phyloP scores from a whole-genome alignment of 2,888 invertebrate genomes.

The Pristionchus exspectatus region DNA sequence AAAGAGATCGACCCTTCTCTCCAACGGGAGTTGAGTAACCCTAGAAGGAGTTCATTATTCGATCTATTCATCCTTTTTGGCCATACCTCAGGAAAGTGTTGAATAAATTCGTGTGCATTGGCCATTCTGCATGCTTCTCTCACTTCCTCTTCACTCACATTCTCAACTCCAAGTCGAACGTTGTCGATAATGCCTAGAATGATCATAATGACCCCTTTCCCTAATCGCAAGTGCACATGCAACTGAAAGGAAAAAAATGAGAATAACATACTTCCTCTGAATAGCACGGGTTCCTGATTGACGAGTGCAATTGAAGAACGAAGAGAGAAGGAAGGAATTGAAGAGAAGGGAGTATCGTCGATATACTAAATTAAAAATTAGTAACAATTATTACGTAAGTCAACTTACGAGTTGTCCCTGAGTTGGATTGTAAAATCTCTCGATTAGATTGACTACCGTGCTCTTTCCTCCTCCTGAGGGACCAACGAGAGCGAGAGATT shows the following conservation, averaged over 20 bases:
- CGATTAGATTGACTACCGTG: background rate
- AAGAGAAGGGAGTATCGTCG: conserved; percentile 82
- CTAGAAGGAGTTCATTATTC: background rate
- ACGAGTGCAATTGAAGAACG: conserved; percentile 90
- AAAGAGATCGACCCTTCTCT: conserved; percentile 44
- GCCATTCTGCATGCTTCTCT: conserved; percentile 77
- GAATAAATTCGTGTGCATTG: conserved; percentile 79
- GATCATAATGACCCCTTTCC: background rate
- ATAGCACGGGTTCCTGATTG: conserved; percentile 92
- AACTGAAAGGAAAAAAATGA: background rate
- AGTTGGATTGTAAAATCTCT: conserved; percentile 85
- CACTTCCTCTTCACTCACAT: conserved; percentile 71
- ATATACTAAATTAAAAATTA: conserved; percentile 57
- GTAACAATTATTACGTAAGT: background rate
- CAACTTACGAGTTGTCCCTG: conserved; percentile 84
- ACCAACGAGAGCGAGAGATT: conserved; percentile 80
- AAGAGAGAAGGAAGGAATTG: conserved; percentile 85
- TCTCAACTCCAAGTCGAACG: conserved; percentile 8
- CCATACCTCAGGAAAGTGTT: conserved; percentile 63
- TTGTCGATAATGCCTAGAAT: conserved; percentile 5
- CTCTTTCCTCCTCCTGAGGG: conserved; percentile 37
- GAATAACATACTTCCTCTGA: conserved; percentile 80
- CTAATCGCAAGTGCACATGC: background rate
- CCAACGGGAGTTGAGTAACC: conserved; percentile 42
- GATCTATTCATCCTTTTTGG: background rate